phyloP scores from a whole-genome alignment of 2,888 invertebrate genomes.

The Noctuana brunneofusca region DNA sequence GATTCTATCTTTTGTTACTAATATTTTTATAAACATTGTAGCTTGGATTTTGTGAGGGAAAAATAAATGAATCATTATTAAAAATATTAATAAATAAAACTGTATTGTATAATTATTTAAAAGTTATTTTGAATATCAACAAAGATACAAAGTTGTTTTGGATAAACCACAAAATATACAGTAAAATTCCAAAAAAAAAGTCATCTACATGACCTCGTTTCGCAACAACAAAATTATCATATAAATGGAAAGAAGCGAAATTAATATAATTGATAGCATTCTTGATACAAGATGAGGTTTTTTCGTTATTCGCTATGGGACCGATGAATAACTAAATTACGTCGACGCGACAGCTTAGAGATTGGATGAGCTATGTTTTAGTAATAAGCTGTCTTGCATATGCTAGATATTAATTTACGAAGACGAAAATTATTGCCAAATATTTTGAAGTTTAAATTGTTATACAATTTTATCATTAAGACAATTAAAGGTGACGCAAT shows the following conservation, averaged over 20 bases:
- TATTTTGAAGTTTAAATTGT: neutral
- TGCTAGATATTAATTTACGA: neutral
- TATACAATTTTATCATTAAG: no score
- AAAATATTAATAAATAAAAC: no score
- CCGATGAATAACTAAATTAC: slow-evolving; percentile 37
- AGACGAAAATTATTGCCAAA: no score
- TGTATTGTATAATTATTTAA: no score
- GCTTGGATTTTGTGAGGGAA: no score
- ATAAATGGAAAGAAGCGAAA: slow-evolving; percentile 38
- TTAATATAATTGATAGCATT: slow-evolving; percentile 37
- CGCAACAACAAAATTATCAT: slow-evolving; percentile 35
- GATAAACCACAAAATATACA: slow-evolving; percentile 2
- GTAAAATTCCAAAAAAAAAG: neutral
- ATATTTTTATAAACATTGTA: no score
- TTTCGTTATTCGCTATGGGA: slow-evolving; percentile 29
- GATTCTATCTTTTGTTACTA: no score
- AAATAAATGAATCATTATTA: no score
- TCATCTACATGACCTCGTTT: neutral
- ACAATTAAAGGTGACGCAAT: no score
- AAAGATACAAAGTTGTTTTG: no score
- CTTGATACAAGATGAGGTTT: slow-evolving; percentile 33
- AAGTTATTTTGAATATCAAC: no score
- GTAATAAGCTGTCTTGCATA: neutral
- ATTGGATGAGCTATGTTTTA: neutral
- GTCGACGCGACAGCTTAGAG: slow-evolving; percentile 6